These are phyloP conservation scores for Incurvaria masculella DNA, from an alignment of 2,888 invertebrate species.

Conservation along the genomic window DNA sequence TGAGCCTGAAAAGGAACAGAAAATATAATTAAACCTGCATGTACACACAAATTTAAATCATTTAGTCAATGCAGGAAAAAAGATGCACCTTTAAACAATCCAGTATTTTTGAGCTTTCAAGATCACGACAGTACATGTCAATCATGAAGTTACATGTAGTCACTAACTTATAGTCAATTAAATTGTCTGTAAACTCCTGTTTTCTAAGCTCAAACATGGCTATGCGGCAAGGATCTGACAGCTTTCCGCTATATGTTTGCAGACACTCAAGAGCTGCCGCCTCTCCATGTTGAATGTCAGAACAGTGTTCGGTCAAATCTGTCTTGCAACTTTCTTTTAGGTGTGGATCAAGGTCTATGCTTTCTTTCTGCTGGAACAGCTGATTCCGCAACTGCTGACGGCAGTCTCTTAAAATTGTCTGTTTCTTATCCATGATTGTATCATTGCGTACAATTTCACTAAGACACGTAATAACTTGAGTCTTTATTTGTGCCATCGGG, in stretches of 20 bases:
- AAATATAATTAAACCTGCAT: too few species aligned
- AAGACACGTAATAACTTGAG: conserved; percentile 77
- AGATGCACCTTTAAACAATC: conserved; percentile 69
- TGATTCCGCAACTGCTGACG: conserved; percentile 89
- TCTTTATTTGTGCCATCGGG: conserved; percentile 69
- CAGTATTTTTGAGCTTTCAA: conserved; percentile 65
- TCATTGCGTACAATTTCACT: conserved; percentile 91
- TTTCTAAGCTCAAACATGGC: conserved; percentile 82
- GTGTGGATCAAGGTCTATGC: conserved; percentile 79
- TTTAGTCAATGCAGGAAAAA: not conserved
- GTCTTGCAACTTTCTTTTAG: conserved; percentile 76
- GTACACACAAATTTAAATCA: conserved; percentile 3
- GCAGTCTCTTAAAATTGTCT: conserved; percentile 83
- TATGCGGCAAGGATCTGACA: conserved; percentile 70
- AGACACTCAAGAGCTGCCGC: conserved; percentile 79
- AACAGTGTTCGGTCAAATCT: conserved; percentile 75
- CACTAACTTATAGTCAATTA: conserved; percentile 81
- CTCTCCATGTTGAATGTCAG: conserved; percentile 64
- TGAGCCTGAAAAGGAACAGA: conserved; percentile 60
- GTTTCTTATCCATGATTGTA: conserved; percentile 71
- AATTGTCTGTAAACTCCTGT: conserved; percentile 83
- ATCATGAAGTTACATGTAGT: conserved; percentile 86
- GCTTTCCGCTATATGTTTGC: conserved; percentile 57
- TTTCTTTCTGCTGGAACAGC: conserved; percentile 89
- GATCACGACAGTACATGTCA: conserved; percentile 75